Evolutionary conservation across 2,888 invertebrate species (phyloP), one percentile per base, ranked within the genome.

Genomic region (Sinopyrophorus schimmeli): DNA sequence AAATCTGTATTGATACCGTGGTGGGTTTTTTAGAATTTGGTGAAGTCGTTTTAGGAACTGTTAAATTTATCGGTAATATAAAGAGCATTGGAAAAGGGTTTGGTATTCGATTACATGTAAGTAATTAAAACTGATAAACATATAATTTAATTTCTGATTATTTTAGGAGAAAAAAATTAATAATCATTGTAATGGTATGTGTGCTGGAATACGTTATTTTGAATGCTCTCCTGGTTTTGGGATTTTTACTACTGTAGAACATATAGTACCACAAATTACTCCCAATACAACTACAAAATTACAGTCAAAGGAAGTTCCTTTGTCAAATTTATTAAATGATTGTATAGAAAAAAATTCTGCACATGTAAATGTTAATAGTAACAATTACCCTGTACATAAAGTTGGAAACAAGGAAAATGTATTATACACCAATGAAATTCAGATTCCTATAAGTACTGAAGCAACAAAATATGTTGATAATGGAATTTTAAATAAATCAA

Each of bases 31-130:
- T 69, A 18, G 65, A 66, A 44, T 63, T 62, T 26, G 62, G 66
- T 43, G 63, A 66, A 41, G 58, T 69, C 34, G 57, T 64, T 30
- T 61, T 72, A 38, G 73, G 77, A 16, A 73, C 74, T 53, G 76
- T 82, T 37, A 75, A 75, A 57, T 80, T 74, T 60, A 78, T 80
- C 59, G 81, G 81, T 18, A 67, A 70, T 34, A 78, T 80, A 38
- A 66, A 71, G 47, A 77, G 80, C 51, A 67, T 80, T 39, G 79
- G 80, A 54, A 76, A 76, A 62, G 79, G 78, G 63, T 77, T 78
- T 64, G 81, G 80, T 31, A 70, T 82, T 50, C 77, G 80, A 61
- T 61, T 82, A 60, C 70, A 79, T 76, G 81, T 81, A 71, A 74
- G 69, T 67, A 26, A 44, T 1, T 12, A 3, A 31, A 1, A 2